Conservation (phyloP, 1,140 invertebrate species). For the Drosophila parabipectinata region DNA sequence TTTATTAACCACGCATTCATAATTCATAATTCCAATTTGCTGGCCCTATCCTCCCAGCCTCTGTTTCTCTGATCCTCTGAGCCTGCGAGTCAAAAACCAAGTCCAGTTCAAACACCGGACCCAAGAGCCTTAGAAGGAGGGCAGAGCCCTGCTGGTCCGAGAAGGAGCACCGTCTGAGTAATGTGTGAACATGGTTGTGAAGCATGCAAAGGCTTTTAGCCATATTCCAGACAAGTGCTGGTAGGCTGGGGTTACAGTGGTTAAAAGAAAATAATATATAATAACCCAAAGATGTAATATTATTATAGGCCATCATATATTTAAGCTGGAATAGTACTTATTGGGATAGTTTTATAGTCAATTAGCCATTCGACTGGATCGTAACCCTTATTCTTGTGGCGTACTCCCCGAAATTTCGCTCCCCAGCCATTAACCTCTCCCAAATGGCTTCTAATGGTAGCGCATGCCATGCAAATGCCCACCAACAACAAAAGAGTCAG, state of each 20-base stretch:
- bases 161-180: conserved; percentile 59
- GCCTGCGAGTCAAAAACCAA: not conserved
- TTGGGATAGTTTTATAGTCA: conserved; percentile 15
- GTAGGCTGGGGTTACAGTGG: not conserved
- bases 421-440: conserved; percentile 56
- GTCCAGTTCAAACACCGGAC: conserved; percentile 70
- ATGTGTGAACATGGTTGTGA: conserved; percentile 74
- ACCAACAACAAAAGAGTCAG: conserved; percentile 59
- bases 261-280: not conserved
- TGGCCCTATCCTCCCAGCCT: conserved; percentile 42
- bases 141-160: conserved; percentile 9
- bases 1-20: conserved; percentile 83
- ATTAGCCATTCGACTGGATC: conserved; percentile 16
- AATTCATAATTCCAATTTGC: conserved; percentile 83
- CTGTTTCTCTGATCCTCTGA: conserved; percentile 10
- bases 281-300: conserved; percentile 9
- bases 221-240: conserved; percentile 18
- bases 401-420: conserved; percentile 5
- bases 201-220: conserved; percentile 72
- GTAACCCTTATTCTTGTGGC: conserved; percentile 22
- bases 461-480: conserved; percentile 78
- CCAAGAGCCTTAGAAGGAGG: conserved; percentile 37
- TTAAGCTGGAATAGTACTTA: conserved; percentile 7
- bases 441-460: conserved; percentile 80
- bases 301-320: conserved; percentile 6